Conservation (phyloP, 2,113 vertebrate genomes). For the Vireo altiloquus region DNA sequence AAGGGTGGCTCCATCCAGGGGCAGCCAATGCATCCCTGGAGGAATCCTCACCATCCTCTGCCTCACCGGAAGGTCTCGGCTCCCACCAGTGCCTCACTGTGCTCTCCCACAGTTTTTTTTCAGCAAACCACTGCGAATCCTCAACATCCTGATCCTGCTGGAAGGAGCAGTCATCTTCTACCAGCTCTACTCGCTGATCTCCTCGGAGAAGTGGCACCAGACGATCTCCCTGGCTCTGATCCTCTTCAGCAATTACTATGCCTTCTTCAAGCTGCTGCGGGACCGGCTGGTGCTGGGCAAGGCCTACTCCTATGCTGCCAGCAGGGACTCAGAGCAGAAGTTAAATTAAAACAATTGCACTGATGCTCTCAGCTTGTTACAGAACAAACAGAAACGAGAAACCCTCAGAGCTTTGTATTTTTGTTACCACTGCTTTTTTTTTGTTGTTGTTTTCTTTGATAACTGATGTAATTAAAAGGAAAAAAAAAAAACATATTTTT, state of each 20-base stretch:
- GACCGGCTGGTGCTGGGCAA: slow-evolving; percentile 96
- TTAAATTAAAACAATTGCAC: slow-evolving; percentile 76
- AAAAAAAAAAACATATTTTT: slow-evolving; percentile 87
- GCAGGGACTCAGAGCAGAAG: slow-evolving; percentile 87
- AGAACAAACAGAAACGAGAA: slow-evolving; percentile 4
- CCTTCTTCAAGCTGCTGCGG: slow-evolving; percentile 96
- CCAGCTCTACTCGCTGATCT: slow-evolving; percentile 93
- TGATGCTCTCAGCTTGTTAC: slow-evolving; percentile 19
- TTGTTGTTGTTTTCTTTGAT: slow-evolving; percentile 73
- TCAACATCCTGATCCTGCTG: slow-evolving; percentile 94
- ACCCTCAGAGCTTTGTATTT: slow-evolving; percentile 90
- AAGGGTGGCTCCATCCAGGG: background rate
- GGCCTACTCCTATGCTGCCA: slow-evolving; percentile 87
- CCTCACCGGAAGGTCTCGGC: no score
- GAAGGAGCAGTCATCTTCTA: slow-evolving; percentile 96
- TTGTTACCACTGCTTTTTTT: slow-evolving; percentile 89
- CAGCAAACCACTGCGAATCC: slow-evolving; percentile 95
- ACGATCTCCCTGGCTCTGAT: slow-evolving; percentile 95
- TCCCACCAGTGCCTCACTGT: no score
- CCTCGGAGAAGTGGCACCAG: slow-evolving; percentile 98
- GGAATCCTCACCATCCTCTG: background rate
- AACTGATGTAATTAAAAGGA: slow-evolving; percentile 89
- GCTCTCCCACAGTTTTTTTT: slow-evolving; percentile 89
- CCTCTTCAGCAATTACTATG: slow-evolving; percentile 98
- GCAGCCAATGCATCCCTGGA: no score